Evolutionary conservation across 2,797 vertebrate genomes (phyloP), one percentile per base, ranked within the genome.

Genomic region (Delichon dasypus): DNA sequence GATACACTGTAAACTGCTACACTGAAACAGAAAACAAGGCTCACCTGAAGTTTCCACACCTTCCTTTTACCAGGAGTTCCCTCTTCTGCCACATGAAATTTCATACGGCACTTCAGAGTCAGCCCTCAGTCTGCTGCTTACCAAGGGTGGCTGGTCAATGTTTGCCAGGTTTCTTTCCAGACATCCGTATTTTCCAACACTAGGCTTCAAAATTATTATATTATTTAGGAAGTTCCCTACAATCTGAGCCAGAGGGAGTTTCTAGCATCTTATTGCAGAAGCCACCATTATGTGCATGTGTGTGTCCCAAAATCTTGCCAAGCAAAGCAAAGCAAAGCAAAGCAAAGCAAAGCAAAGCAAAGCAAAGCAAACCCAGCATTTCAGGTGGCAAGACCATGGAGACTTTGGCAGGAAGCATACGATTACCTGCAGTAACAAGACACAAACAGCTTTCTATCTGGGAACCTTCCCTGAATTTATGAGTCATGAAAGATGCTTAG

Each of bases 381-480:
- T 54, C 44, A 47, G 47, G 67, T 23, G 32, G 13, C 36, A 50
- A 29, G 21, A 29, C 10, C 2, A 0, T 4, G 16, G 57, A 34
- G 62, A 60, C 27, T n/a, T 32, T 2, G 7, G 19, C 9, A 58
- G 48, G 9, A 50, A 66, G n/a, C 0, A 0, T 10, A 42, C 10
- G 36, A 55, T 25, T 25, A 30, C 20, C n/a, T 3, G 1, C 36
- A 66, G 5, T 12, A 38, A 44, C 13, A 65, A 64, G 54, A 57
- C 9, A 48, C 4, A 44, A 45, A 70, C 4, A 47, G n/a, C 9
- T 73, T 83, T 38, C 61, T 44, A 5, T 21, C 23, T 6, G n/a
- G 57, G 48, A 71, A 48, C 29, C 18, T 16, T 53, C 64, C 42
- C 77, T 47, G 61, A 92, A 77, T 73, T 79, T 36, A 77, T 2